Percentiles rank a stretch among this genome's conserved stretches.
Evolutionary conservation across 2,797 vertebrate species (phyloP).

Genomic region (Pipistrellus pipistrellus): DNA sequence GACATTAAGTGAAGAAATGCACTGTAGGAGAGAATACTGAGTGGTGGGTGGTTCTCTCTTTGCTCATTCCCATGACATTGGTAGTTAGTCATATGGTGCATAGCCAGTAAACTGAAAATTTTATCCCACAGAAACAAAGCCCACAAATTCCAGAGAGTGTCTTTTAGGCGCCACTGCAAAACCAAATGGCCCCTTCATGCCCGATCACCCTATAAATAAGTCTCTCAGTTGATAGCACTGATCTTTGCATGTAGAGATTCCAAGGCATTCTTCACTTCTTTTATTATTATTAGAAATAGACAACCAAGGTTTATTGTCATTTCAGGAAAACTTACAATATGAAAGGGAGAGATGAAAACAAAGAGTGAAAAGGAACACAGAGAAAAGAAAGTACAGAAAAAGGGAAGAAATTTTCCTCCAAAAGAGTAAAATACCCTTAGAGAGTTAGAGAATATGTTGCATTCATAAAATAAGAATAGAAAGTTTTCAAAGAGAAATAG

Average conservation of each 20-base stretch:
- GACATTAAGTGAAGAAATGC: not conserved
- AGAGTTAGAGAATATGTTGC: not conserved
- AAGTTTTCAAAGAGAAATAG: slow-evolving; percentile 36
- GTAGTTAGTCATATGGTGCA: not conserved
- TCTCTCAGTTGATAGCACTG: not conserved
- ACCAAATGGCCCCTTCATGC: not conserved
- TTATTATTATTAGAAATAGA: slow-evolving; percentile 34
- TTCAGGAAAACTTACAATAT: slow-evolving; percentile 7
- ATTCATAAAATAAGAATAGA: slow-evolving; percentile 43
- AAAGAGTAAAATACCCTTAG: not conserved
- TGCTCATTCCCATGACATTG: not conserved
- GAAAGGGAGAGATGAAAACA: not conserved
- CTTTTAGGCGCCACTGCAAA: slow-evolving; percentile 9
- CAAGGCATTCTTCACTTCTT: not conserved
- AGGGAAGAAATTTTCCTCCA: not conserved
- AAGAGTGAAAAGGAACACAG: not conserved
- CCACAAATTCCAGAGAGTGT: not conserved
- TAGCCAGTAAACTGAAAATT: not conserved
- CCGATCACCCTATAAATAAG: not conserved
- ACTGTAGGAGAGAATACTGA: not conserved
- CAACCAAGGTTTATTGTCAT: not conserved
- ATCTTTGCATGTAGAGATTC: not conserved
- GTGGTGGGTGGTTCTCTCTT: not conserved
- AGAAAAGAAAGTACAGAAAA: not conserved
- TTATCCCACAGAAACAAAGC: not conserved